Evolutionary conservation across 2,797 vertebrate species (phyloP).

Genomic region (Carapus acus): DNA sequence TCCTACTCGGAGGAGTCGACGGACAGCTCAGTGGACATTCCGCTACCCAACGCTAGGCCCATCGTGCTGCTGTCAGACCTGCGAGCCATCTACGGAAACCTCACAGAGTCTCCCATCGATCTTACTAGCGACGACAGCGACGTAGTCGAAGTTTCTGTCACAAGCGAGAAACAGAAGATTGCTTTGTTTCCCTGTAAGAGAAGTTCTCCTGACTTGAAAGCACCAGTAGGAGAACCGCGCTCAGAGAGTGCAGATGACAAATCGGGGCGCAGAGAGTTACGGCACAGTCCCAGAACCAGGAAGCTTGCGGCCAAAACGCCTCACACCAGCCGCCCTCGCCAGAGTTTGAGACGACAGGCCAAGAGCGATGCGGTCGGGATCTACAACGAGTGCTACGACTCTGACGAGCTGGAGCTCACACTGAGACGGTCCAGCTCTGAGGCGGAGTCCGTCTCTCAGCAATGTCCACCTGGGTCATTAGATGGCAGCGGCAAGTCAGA

Average conservation of each 20-base stretch:
- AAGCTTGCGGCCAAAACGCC: conserved; percentile 5
- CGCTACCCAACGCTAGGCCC: conserved; percentile 54
- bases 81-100: conserved; percentile 27
- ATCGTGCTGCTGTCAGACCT: conserved; percentile 62
- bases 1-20: conserved; percentile 60
- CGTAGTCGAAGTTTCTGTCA: conserved; percentile 61
- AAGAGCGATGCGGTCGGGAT: conserved; percentile 51
- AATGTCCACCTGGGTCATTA: too few species aligned
- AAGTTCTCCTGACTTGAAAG: conserved; percentile 11
- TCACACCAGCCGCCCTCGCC: conserved; percentile 4
- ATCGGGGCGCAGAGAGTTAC: not conserved
- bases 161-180: conserved; percentile 21
- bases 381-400: conserved; percentile 56
- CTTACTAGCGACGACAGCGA: conserved; percentile 70
- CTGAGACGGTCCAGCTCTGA: conserved; percentile 41
- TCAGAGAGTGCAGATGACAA: conserved; percentile 18
- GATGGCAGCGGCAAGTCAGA: conserved; percentile 27
- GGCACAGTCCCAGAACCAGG: conserved; percentile 44
- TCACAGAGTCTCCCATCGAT: conserved; percentile 22
- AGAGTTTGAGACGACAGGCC: conserved; percentile 44
- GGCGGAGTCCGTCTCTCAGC: conserved; percentile 18
- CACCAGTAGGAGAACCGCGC: not conserved
- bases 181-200: not conserved
- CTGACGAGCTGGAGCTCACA: conserved; percentile 42
- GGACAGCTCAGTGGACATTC: conserved; percentile 60